Conservation (phyloP, 2,797 vertebrate genomes). For the Anas flavirostris region DNA sequence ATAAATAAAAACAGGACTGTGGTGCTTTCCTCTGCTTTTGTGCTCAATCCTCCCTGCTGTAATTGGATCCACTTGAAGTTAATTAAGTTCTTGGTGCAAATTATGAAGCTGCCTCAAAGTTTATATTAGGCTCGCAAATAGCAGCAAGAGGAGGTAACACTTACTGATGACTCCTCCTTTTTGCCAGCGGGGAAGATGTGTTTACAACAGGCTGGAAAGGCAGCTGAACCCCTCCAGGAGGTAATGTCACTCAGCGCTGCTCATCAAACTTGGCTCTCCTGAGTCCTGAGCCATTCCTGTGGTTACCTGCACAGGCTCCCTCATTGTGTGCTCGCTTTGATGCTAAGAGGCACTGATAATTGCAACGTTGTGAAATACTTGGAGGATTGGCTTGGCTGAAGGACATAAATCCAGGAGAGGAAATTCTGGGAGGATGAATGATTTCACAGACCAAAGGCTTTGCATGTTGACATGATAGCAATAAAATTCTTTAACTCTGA, state of each 20-base stretch:
- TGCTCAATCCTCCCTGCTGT: background rate
- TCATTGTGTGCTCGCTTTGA: background rate
- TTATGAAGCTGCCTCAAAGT: background rate
- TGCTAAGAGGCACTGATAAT: constrained; percentile 12
- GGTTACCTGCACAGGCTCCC: background rate
- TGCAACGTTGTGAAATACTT: constrained; percentile 32
- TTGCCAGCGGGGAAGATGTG: background rate
- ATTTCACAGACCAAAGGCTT: constrained; percentile 30
- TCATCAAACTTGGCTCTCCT: background rate
- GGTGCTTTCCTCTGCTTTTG: background rate
- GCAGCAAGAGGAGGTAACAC: background rate
- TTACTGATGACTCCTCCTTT: background rate
- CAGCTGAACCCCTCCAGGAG: constrained; percentile 13
- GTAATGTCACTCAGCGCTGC: background rate
- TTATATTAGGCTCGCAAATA: background rate
- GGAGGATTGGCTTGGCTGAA: background rate
- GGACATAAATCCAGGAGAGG: constrained; percentile 5
- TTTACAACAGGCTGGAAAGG: constrained; percentile 1
- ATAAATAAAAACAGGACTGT: background rate
- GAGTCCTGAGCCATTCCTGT: background rate
- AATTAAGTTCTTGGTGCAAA: background rate
- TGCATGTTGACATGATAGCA: background rate
- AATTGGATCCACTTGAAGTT: background rate
- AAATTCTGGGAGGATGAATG: constrained; percentile 2
- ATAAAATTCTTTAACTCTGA: background rate